Evolutionary conservation across 2,113 vertebrate species (phyloP).

Genomic region (Megaceryle maxima): DNA sequence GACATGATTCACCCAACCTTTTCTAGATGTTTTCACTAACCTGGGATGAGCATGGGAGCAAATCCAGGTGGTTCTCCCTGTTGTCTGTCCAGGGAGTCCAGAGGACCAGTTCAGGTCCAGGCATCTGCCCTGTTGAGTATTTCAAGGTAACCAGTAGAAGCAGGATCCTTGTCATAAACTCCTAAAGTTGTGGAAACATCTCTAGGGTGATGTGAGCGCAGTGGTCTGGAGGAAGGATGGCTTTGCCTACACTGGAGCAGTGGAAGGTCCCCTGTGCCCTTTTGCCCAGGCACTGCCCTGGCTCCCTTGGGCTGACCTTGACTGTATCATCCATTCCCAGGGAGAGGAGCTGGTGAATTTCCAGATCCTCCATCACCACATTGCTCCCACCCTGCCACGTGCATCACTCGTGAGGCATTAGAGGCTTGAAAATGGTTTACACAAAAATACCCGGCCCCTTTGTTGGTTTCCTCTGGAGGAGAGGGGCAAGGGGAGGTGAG

Average conservation of each 20-base stretch:
- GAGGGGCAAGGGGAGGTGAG: fast-evolving
- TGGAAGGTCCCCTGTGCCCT: neutral
- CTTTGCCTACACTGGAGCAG: neutral
- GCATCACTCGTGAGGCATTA: neutral
- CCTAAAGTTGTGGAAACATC: neutral
- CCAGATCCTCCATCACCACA: neutral
- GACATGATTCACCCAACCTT: neutral
- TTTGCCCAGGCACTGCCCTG: neutral
- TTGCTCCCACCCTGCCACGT: neutral
- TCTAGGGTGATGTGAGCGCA: neutral
- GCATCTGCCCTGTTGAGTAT: neutral
- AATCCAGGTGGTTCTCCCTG: neutral
- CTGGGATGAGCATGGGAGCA: neutral
- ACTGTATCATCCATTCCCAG: neutral
- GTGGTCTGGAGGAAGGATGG: neutral
- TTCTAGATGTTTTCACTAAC: neutral
- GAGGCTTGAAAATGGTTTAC: neutral
- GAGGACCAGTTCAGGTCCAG: neutral
- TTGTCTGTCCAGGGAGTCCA: neutral
- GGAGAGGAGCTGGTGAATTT: neutral
- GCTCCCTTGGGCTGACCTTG: neutral
- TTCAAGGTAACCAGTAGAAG: neutral
- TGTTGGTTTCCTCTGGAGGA: neutral
- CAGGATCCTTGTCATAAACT: neutral
- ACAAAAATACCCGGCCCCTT: neutral